phyloP scores from a whole-genome alignment of 2,797 vertebrate species.

The Hydrocynus forskahlii region DNA sequence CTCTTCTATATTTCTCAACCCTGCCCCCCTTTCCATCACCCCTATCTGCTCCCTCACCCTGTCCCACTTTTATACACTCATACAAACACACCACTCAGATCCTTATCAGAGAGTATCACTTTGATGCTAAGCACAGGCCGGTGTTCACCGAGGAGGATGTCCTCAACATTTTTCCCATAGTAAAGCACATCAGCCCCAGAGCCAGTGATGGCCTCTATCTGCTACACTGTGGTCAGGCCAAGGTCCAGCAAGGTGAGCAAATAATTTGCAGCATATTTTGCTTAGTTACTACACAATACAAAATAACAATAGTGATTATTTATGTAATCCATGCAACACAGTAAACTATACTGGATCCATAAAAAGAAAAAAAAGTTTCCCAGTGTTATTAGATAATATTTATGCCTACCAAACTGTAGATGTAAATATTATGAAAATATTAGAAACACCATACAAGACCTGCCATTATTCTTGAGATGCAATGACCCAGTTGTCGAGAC shows the following conservation, averaged over 20 bases:
- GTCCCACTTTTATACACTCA: neutral
- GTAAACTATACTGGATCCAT: too few species aligned
- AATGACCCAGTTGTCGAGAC: too few species aligned
- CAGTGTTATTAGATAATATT: too few species aligned
- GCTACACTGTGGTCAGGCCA: slow-evolving; percentile 88
- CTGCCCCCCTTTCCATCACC: neutral
- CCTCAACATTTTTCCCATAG: slow-evolving; percentile 94
- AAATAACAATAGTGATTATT: too few species aligned
- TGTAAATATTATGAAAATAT: too few species aligned
- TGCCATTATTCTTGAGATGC: too few species aligned
- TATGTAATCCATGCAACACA: too few species aligned
- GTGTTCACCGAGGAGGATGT: slow-evolving; percentile 92
- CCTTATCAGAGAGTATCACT: slow-evolving; percentile 90
- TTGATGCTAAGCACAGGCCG: slow-evolving; percentile 87
- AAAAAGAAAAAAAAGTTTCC: too few species aligned
- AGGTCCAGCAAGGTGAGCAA: slow-evolving; percentile 88
- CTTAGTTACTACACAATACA: too few species aligned
- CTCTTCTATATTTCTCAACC: neutral
- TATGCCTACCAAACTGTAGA: too few species aligned
- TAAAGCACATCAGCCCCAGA: slow-evolving; percentile 90
- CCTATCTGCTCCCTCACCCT: neutral
- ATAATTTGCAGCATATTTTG: neutral
- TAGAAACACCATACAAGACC: too few species aligned
- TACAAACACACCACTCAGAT: slow-evolving; percentile 73
- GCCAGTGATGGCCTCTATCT: slow-evolving; percentile 88